phyloP scores from a whole-genome alignment of 2,113 vertebrate species.

The Istiophorus platypterus region DNA sequence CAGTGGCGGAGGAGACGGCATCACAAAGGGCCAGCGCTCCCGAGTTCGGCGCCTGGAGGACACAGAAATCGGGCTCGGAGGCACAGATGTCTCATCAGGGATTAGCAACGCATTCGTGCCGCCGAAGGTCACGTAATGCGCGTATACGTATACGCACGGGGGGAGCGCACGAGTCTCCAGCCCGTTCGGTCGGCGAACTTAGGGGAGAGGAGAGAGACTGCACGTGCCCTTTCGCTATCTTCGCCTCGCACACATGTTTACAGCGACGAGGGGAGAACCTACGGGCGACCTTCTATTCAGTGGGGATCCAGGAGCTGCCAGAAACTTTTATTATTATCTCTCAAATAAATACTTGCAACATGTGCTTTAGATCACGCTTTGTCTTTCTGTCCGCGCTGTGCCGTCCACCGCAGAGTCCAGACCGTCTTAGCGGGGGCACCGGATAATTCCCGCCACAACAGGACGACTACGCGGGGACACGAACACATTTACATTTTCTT shows the following conservation, averaged over 20 bases:
- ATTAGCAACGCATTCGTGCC: conserved; percentile 56
- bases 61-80: conserved; percentile 45
- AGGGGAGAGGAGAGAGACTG: background rate
- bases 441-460: conserved; percentile 30
- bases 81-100: conserved; percentile 65
- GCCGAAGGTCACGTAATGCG: conserved; percentile 62
- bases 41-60: conserved; percentile 61
- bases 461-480: background rate
- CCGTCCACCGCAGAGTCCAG: conserved; percentile 12
- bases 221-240: background rate
- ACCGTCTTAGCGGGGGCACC: conserved; percentile 16
- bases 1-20: conserved; percentile 56
- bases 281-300: background rate
- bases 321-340: background rate
- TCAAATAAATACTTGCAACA: background rate
- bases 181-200: background rate
- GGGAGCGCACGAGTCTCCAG: background rate
- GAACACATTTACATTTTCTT: conserved; percentile 4
- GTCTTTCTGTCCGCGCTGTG: background rate
- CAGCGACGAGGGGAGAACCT: conserved; percentile 1
- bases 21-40: conserved; percentile 58
- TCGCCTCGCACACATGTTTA: conserved; percentile 9
- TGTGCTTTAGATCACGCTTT: background rate
- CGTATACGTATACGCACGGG: background rate
- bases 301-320: background rate